Percentiles rank a stretch among this genome's conserved stretches.
phyloP scores from a whole-genome alignment of 2,888 invertebrate species.

The Apodemia mormo region DNA sequence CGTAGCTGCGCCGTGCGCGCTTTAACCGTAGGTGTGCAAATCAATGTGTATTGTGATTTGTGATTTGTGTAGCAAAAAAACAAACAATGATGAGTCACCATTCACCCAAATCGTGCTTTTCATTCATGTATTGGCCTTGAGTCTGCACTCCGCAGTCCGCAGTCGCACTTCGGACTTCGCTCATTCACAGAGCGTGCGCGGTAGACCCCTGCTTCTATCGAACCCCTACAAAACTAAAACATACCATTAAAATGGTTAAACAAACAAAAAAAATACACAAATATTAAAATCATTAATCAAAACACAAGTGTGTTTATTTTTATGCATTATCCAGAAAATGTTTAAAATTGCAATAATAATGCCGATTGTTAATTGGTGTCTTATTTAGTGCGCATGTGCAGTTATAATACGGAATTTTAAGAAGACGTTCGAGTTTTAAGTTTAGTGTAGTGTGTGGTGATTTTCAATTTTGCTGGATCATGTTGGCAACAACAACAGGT shows the following conservation, averaged over 20 bases:
- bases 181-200: neutral
- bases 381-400: neutral
- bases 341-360: neutral
- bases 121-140: constrained; percentile 10
- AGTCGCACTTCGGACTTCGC: neutral
- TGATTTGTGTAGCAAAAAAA: neutral
- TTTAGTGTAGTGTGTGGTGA: neutral
- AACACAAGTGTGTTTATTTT: neutral
- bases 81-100: constrained; percentile 1
- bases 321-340: neutral
- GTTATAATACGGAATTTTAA: neutral
- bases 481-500: constrained; percentile 4
- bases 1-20: no score
- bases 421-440: neutral
- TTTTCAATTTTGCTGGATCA: neutral
- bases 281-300: neutral
- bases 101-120: neutral
- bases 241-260: neutral
- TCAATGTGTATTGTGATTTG: no score
- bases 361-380: neutral
- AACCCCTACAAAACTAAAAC: neutral
- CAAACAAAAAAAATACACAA: neutral
- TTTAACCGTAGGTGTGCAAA: no score
- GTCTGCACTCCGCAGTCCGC: neutral
- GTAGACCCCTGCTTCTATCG: neutral